Base-by-base conservation (phyloP, 2,888 invertebrate genomes). In the Tinea trinotella region DNA sequence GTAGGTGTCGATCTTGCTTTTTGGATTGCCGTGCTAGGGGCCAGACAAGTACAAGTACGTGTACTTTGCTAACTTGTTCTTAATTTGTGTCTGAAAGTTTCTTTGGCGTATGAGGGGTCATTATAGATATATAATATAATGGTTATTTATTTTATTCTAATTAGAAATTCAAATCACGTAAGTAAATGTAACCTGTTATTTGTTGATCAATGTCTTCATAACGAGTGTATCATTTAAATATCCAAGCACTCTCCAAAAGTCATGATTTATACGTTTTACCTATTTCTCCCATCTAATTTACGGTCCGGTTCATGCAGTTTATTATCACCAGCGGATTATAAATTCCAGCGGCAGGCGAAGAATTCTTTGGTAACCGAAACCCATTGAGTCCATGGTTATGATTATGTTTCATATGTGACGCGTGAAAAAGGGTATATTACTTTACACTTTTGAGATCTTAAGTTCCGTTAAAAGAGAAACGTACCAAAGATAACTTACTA, bases 181-280 rank as follows among this genome's bases (percentile, higher is more conserved):
- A n/a, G n/a, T 30, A 7, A 30, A 30, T 30, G 13, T 13, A 34
- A 48, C 36, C 17, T 22, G 48, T 46, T 46, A 40, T 15, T 59
- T 63, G 64, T 67, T 71, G 68, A 74, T 71, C 69, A 68, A 73
- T 69, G 70, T 72, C 69, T 73, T 68, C 64, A 74, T 71, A 68
- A 68, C 17, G 46, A 19, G 46, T 1, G 15, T 46, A 46, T 46
- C 62, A 65, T 67, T 63, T 66, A 65, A 70, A 66, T 66, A 61
- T 62, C 59, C 60, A 62, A 62, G 60, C 59, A 62, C 56, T 61
- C 62, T 61, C 61, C 57, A 59, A 64, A 64, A 56, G 22, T 54
- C 52, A 54, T 59, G 57, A 59, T 69, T 65, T 64, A 66, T 65
- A 62, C 60, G 57, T 61, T 58, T 66, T 66, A 64, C 66, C 63